Conservation (phyloP, 2,113 vertebrate genomes). For the Alligator sinensis region DNA sequence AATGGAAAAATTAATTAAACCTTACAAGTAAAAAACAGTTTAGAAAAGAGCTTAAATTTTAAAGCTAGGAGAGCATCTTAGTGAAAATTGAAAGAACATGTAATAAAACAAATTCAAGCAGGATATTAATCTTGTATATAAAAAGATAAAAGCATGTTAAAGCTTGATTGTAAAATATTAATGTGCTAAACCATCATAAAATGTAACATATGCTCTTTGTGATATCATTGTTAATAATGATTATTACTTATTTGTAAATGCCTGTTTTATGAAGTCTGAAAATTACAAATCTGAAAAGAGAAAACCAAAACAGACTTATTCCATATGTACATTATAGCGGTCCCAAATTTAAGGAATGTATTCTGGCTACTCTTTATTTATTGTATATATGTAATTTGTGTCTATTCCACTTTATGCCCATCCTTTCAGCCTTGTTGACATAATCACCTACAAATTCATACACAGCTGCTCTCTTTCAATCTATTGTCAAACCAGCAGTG, state of each 20-base stretch:
- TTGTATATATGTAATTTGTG: fast-evolving
- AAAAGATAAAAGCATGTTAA: conserved; percentile 64
- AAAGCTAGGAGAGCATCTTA: conserved; percentile 61
- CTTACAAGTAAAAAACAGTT: conserved; percentile 44
- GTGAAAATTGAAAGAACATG: conserved; percentile 64
- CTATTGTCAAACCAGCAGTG: neutral
- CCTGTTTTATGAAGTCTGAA: conserved; percentile 64
- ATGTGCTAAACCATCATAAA: conserved; percentile 66
- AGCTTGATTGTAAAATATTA: conserved; percentile 70
- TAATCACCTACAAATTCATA: neutral
- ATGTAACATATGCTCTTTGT: conserved; percentile 63
- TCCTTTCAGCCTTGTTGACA: neutral
- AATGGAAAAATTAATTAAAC: conserved; percentile 56
- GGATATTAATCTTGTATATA: conserved; percentile 65
- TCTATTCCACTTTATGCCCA: neutral
- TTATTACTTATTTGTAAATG: conserved; percentile 69
- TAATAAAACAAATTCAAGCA: conserved; percentile 71
- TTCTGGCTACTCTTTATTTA: neutral
- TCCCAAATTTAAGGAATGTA: neutral
- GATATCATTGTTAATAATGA: conserved; percentile 60
- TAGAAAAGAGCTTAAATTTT: conserved; percentile 57
- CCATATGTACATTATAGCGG: neutral
- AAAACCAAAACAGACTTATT: conserved; percentile 11
- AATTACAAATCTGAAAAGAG: conserved; percentile 47
- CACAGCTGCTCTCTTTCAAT: neutral